A percentile compares a stretch with the other conserved stretches of the same genome.
Evolutionary conservation across 2,113 vertebrate genomes (phyloP).

Genomic region (Nipponia nippon): DNA sequence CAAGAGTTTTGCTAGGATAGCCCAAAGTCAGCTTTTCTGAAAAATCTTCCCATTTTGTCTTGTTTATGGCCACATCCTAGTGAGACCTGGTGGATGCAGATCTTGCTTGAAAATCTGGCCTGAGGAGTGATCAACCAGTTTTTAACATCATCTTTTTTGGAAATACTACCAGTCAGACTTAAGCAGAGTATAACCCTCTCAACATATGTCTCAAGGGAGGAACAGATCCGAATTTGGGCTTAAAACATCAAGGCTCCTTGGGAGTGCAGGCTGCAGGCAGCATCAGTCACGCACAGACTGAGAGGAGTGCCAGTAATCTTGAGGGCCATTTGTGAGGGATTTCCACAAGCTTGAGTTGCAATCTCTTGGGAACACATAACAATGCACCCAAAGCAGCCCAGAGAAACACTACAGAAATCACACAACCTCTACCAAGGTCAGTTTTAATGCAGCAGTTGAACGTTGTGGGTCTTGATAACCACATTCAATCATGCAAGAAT

Average conservation of each 20-base stretch:
- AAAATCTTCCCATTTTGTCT: neutral
- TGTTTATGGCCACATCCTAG: neutral
- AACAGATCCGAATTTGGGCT: neutral
- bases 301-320: neutral
- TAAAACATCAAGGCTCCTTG: neutral
- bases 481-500: neutral
- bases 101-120: neutral
- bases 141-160: neutral
- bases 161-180: neutral
- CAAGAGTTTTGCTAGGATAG: neutral
- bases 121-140: neutral
- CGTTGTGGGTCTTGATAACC: neutral
- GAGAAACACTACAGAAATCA: neutral
- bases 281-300: neutral
- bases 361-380: neutral
- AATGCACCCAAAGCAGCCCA: neutral
- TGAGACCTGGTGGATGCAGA: neutral
- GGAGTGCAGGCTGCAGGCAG: neutral
- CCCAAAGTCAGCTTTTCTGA: neutral
- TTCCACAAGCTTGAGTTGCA: neutral
- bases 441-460: neutral
- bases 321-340: neutral
- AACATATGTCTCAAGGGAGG: neutral
- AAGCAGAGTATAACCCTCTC: neutral
- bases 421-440: neutral